A percentile compares a stretch with the other conserved stretches of the same genome.
phyloP scores from a whole-genome alignment of 2,113 vertebrate genomes.

The Mirounga angustirostris region DNA sequence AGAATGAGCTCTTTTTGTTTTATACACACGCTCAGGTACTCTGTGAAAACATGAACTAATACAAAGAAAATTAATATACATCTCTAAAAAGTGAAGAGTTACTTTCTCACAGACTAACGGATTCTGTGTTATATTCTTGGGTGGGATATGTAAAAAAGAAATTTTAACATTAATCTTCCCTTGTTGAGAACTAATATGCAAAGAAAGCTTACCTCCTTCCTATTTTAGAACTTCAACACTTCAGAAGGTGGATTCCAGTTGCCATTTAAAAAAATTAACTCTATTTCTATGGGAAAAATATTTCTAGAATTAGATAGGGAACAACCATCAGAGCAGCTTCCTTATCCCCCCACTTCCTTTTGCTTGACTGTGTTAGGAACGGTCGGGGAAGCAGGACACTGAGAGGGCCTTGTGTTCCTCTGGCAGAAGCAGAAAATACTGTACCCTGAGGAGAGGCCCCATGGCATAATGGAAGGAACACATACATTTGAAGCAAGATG shows the following conservation, averaged over 20 bases:
- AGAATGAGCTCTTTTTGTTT: slow-evolving; percentile 3
- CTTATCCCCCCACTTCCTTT: neutral
- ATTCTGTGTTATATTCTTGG: neutral
- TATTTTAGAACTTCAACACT: neutral
- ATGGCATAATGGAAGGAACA: neutral
- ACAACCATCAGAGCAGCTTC: neutral
- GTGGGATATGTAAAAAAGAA: slow-evolving; percentile 23
- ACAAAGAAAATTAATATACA: neutral
- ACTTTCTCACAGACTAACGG: slow-evolving; percentile 34
- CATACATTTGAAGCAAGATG: neutral
- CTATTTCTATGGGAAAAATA: slow-evolving; percentile 15
- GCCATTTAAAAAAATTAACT: slow-evolving; percentile 19
- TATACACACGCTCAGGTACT: neutral
- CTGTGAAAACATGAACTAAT: neutral
- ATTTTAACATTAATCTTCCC: neutral
- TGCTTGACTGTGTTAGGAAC: neutral
- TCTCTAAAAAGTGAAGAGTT: slow-evolving; percentile 48
- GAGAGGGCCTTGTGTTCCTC: neutral
- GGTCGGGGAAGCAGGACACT: neutral
- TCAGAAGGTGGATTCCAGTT: neutral
- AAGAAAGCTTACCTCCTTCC: slow-evolving; percentile 21
- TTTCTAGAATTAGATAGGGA: neutral
- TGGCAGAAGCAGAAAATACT: neutral
- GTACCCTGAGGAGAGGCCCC: neutral
- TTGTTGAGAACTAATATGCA: slow-evolving; percentile 3